A percentile compares a stretch with the other conserved stretches of the same genome.
Evolutionary conservation across 1,140 invertebrate species (phyloP).

Genomic region (Nixonia krombeini): DNA sequence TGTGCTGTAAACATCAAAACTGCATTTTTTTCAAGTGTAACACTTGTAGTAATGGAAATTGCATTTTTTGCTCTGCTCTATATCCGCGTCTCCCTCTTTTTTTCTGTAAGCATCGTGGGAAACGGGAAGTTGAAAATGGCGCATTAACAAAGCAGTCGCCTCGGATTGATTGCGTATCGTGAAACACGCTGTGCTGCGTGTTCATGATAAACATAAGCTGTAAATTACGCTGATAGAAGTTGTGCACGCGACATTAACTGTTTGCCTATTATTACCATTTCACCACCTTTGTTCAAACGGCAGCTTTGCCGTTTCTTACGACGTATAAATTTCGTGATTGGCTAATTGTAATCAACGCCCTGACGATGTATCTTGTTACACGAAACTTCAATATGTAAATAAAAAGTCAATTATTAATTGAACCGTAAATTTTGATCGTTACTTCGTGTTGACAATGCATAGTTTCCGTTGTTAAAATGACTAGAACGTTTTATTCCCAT

Average conservation of each 20-base stretch:
- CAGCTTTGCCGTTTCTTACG: conserved; percentile 30
- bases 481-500: no score
- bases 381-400: no score
- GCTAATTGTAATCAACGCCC: no score
- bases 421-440: no score
- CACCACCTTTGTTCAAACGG: conserved; percentile 31
- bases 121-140: conserved; percentile 30
- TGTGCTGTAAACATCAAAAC: no score
- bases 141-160: conserved; percentile 44
- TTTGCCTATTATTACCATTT: conserved; percentile 43
- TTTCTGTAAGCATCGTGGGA: conserved; percentile 28
- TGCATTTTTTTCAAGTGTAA: no score
- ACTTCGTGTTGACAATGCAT: no score
- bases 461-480: no score
- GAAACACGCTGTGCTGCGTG: conserved; percentile 42
- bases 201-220: conserved; percentile 49
- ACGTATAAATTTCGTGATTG: conserved; percentile 4
- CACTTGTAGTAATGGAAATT: no score
- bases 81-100: no score
- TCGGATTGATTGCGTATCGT: conserved; percentile 49
- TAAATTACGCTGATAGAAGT: conserved; percentile 50
- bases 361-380: no score
- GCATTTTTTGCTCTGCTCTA: neutral
- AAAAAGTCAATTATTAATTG: no score
- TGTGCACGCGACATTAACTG: conserved; percentile 44